Base-by-base conservation (phyloP, 2,888 invertebrate genomes). In the Ypsolopha scabrella region DNA sequence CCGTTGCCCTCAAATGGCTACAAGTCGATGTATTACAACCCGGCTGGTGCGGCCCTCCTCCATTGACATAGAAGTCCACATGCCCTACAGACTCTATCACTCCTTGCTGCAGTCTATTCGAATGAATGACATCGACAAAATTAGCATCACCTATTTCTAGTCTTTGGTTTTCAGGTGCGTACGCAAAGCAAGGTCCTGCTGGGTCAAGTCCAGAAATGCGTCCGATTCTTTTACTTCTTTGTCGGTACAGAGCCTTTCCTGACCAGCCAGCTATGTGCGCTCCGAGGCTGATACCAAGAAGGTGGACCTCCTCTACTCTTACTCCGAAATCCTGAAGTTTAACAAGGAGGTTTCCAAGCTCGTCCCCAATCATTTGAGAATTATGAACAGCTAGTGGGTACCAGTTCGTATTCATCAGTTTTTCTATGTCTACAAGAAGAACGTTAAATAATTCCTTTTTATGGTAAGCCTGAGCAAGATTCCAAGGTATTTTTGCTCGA, bases 21-120 rank as follows among this genome's bases (percentile, higher is more conserved):
- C 87, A 87, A 1, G 80, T 75, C 0, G 83, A 82, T 68, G 81
- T 75, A 39, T 89, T 75, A 64, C 93, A 93, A 6, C 92, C 92
- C 0, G 92, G 93, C 64, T 93, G 93, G 54, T 88, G 80, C 0
- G 91, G 88, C 2, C 90, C 88, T 11, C 93, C 93, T 14, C 90
- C 89, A 60, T 93, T 93, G 6, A 93, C 90, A 79, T 91, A 93
- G 70, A 92, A 93, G 69, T 93, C 93, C 1, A 89, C 90, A 70
- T 93, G 92, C 0, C 93, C 93, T 55, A 92, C 75, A 9, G 90
- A 79, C 58, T 87, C 87, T 2, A 82, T 72, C 7, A 82, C 73
- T 45, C 87, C 87, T 70, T 87, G 86, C 14, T 87, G 59, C 55
- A 87, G 66, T 61, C 75, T 67, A 59, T 87, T 87, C 7, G 85